These are phyloP conservation scores for Channa maculata DNA, from an alignment of 2,113 vertebrate genomes.

Conservation along the genomic window DNA sequence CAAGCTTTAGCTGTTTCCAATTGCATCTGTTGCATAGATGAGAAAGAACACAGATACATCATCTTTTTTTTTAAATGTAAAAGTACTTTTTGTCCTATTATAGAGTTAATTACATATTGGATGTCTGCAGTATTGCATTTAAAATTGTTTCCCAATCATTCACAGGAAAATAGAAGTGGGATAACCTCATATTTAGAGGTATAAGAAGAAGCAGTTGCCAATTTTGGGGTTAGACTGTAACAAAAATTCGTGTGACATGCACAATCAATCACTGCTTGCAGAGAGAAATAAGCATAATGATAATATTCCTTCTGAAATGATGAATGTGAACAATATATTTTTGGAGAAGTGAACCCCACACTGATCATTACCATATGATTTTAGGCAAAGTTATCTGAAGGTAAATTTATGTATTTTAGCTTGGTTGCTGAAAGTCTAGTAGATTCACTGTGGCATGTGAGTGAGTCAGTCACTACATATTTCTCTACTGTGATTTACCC, in stretches of 20 bases:
- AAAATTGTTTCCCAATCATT: background rate
- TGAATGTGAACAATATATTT: slow-evolving; percentile 27
- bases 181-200: background rate
- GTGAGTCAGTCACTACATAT: slow-evolving; percentile 59
- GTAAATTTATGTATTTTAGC: slow-evolving; percentile 43
- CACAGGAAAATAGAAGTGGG: background rate
- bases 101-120: background rate
- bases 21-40: background rate
- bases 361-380: slow-evolving; percentile 47
- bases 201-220: background rate
- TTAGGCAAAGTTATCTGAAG: slow-evolving; percentile 16
- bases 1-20: background rate
- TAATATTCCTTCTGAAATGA: slow-evolving; percentile 32
- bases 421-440: slow-evolving; percentile 53
- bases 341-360: background rate
- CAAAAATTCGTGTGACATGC: background rate
- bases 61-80: background rate
- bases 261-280: slow-evolving; percentile 17
- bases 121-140: background rate
- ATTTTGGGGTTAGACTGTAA: background rate
- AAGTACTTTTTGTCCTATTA: background rate
- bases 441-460: slow-evolving; percentile 63
- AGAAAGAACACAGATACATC: too few relatives aligned
- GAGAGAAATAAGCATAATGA: slow-evolving; percentile 23
- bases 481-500: slow-evolving; percentile 60